Evolutionary conservation across 2,797 vertebrate species (phyloP).

Genomic region (Anableps anableps): DNA sequence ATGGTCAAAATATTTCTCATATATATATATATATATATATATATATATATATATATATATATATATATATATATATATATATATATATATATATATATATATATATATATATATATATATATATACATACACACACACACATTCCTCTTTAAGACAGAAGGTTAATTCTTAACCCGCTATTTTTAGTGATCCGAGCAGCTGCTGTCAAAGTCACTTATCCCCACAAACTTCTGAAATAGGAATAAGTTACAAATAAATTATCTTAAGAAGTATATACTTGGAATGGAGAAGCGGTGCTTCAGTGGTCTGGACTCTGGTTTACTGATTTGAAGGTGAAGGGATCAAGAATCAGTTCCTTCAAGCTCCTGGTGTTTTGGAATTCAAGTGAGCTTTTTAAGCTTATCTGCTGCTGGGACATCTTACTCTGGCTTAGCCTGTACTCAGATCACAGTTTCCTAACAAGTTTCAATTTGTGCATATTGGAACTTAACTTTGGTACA

Average conservation of each 20-base stretch:
- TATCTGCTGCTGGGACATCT: background rate
- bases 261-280: slow-evolving; percentile 34
- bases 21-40: background rate
- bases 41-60: too few relatives aligned
- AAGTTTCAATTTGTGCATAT: background rate
- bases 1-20: too few relatives aligned
- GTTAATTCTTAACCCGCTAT: slow-evolving; percentile 48
- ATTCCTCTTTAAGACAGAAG: slow-evolving; percentile 34
- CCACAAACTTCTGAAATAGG: slow-evolving; percentile 32
- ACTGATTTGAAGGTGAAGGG: slow-evolving; percentile 7
- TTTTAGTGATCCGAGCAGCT: slow-evolving; percentile 63
- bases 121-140: slow-evolving; percentile 13
- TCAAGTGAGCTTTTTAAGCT: background rate
- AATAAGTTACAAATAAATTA: slow-evolving; percentile 45
- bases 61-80: background rate
- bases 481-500: background rate
- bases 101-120: too few relatives aligned
- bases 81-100: background rate
- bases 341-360: background rate
- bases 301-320: slow-evolving; percentile 6
- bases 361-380: background rate
- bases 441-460: background rate
- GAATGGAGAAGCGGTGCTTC: background rate
- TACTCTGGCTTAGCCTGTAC: background rate
- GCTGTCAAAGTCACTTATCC: slow-evolving; percentile 36